Percentiles rank a stretch among this genome's conserved stretches.
Evolutionary conservation across 1,140 invertebrate genomes (phyloP).

Genomic region (Pseudachorutes palmiensis): DNA sequence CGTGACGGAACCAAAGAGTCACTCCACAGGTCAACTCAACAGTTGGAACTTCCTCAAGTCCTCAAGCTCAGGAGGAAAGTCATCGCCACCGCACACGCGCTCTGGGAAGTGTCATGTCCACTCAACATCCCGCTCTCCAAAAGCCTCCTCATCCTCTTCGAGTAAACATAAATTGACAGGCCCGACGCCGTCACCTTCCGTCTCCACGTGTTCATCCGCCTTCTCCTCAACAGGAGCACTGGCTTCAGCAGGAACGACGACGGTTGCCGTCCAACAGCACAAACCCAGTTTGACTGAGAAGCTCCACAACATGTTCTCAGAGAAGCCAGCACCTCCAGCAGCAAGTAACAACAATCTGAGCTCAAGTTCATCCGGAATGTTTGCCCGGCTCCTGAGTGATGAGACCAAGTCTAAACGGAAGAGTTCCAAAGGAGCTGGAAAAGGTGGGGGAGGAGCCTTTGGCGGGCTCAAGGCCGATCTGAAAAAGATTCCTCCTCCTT

Average conservation of each 20-base stretch:
- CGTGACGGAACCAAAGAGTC: conserved; percentile 23
- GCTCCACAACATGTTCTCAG: conserved; percentile 1
- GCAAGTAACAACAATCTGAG: background rate
- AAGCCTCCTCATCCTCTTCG: background rate
- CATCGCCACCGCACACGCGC: conserved; percentile 25
- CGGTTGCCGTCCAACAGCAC: background rate
- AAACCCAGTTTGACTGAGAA: background rate
- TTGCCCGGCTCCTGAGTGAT: background rate
- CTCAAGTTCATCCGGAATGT: background rate
- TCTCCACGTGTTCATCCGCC: conserved; percentile 24
- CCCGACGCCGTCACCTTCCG: conserved; percentile 10
- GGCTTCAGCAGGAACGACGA: background rate
- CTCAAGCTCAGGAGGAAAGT: conserved; percentile 24
- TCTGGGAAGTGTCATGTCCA: background rate
- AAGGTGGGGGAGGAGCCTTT: background rate
- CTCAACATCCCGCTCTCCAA: conserved; percentile 1
- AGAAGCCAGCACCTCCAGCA: background rate
- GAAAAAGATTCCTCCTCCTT: background rate
- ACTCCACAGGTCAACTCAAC: conserved; percentile 29
- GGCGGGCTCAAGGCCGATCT: background rate
- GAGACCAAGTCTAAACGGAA: background rate
- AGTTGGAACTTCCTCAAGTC: conserved; percentile 16
- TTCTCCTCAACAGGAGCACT: conserved; percentile 13
- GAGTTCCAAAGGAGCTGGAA: conserved; percentile 3
- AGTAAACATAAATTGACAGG: conserved; percentile 24